A percentile compares a stretch with the other conserved stretches of the same genome.
Conservation (phyloP, 1,140 invertebrate genomes). For the Lethrus apterus region DNA sequence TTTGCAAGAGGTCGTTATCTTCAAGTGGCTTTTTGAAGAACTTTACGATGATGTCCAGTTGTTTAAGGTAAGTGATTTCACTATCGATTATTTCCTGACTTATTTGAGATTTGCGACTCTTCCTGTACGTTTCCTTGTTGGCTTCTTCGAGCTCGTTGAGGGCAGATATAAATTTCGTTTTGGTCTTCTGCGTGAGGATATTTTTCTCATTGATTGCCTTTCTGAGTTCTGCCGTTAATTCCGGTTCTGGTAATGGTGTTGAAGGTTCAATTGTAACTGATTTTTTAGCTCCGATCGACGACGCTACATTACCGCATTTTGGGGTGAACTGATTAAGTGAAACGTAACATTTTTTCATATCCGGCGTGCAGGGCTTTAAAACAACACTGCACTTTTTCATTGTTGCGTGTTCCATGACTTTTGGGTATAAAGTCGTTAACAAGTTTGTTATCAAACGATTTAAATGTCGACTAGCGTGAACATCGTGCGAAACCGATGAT, state of each 20-base stretch:
- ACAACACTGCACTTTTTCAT: constrained; percentile 7
- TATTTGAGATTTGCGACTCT: constrained; percentile 45
- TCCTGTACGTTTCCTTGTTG: constrained; percentile 41
- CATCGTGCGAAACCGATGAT: too few relatives aligned
- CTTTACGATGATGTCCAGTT: constrained; percentile 59
- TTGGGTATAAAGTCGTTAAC: too few relatives aligned
- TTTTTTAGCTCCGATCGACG: too few relatives aligned
- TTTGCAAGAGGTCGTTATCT: constrained; percentile 48
- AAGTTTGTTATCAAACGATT: too few relatives aligned
- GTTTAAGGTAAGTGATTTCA: constrained; percentile 61
- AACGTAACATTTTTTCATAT: constrained; percentile 6
- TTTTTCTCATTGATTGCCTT: constrained; percentile 54
- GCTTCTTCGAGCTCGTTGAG: constrained; percentile 45
- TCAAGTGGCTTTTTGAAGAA: constrained; percentile 61
- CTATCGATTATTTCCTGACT: constrained; percentile 64
- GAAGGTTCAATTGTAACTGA: too few relatives aligned
- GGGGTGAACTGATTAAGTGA: not conserved
- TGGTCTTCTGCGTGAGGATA: constrained; percentile 52
- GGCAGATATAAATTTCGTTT: constrained; percentile 49
- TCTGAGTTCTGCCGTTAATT: constrained; percentile 52
- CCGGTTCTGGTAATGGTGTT: constrained; percentile 44
- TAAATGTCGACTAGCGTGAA: too few relatives aligned
- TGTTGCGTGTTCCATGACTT: too few relatives aligned
- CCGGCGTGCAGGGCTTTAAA: constrained; percentile 1
- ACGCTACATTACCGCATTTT: too few relatives aligned